Base-by-base conservation (phyloP, 2,888 invertebrate species). In the Brachypterus glaber region DNA sequence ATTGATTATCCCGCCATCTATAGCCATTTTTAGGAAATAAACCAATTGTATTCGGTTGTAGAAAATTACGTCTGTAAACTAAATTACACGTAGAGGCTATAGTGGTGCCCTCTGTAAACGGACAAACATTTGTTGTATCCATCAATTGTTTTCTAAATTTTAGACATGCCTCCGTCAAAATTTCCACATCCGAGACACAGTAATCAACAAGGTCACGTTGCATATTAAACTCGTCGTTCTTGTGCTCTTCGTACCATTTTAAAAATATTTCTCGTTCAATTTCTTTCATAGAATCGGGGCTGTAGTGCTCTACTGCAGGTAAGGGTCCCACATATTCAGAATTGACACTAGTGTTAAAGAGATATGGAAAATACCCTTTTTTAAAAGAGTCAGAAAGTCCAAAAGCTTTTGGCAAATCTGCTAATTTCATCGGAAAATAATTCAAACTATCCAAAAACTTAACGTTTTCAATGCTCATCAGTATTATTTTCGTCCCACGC, bases 1-100 rank as follows among this genome's bases (percentile, higher is more conserved):
- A n/a, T n/a, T n/a, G n/a, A n/a, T n/a, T n/a, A n/a, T n/a, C n/a
- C n/a, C n/a, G n/a, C n/a, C n/a, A n/a, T n/a, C n/a, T n/a, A n/a
- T n/a, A n/a, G n/a, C n/a, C n/a, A n/a, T n/a, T n/a, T n/a, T n/a
- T n/a, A n/a, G n/a, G n/a, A n/a, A n/a, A n/a, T n/a, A n/a, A n/a
- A n/a, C n/a, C n/a, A n/a, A n/a, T n/a, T n/a, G n/a, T n/a, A n/a
- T n/a, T n/a, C n/a, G n/a, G n/a, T n/a, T n/a, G n/a, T n/a, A n/a
- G n/a, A n/a, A n/a, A n/a, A n/a, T n/a, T n/a, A n/a, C n/a, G n/a
- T n/a, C n/a, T n/a, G n/a, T n/a, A n/a, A n/a, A n/a, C n/a, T n/a
- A n/a, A n/a, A n/a, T n/a, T 54, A 33, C 55, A 59, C 3, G 53
- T 52, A 3, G 44, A 43, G 2, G 50, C 46, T 9, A 51, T 46